These are phyloP conservation scores for Scyliorhinus canicula DNA, from an alignment of 2,797 vertebrate species.

Conservation along the genomic window DNA sequence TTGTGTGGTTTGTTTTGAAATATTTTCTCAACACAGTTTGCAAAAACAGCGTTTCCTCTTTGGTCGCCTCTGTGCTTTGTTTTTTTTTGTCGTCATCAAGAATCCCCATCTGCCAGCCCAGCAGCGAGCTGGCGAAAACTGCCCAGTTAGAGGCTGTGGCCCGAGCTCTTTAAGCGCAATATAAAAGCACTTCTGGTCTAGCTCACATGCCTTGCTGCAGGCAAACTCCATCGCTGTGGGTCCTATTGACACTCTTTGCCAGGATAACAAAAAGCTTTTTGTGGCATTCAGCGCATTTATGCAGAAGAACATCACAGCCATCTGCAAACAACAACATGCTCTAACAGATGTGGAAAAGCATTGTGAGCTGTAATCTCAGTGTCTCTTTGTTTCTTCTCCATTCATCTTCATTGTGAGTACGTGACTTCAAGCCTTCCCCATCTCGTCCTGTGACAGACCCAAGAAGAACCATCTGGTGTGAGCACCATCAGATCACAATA, in stretches of 20 bases:
- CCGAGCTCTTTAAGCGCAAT: background rate
- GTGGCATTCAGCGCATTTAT: background rate
- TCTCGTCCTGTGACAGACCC: background rate
- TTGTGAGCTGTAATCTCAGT: background rate
- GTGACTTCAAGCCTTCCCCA: background rate
- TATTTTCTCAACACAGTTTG: background rate
- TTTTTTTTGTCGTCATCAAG: background rate
- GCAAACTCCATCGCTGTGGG: background rate
- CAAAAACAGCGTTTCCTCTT: background rate
- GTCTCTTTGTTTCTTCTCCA: background rate
- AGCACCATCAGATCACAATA: background rate
- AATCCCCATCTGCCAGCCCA: background rate
- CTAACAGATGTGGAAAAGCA: background rate
- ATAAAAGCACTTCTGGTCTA: background rate
- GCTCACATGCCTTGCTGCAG: background rate
- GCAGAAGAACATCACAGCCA: background rate
- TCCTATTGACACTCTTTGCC: background rate
- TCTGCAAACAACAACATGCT: slow-evolving; percentile 11
- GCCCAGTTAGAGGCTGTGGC: background rate
- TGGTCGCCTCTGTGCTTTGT: background rate
- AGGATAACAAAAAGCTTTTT: background rate
- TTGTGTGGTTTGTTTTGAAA: background rate
- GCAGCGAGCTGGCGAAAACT: background rate
- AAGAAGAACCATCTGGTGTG: background rate
- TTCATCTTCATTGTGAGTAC: background rate